Evolutionary conservation across 2,113 vertebrate species (phyloP), one percentile per base, ranked within the genome.

Genomic region (Rhinolophus ferrumequinum): DNA sequence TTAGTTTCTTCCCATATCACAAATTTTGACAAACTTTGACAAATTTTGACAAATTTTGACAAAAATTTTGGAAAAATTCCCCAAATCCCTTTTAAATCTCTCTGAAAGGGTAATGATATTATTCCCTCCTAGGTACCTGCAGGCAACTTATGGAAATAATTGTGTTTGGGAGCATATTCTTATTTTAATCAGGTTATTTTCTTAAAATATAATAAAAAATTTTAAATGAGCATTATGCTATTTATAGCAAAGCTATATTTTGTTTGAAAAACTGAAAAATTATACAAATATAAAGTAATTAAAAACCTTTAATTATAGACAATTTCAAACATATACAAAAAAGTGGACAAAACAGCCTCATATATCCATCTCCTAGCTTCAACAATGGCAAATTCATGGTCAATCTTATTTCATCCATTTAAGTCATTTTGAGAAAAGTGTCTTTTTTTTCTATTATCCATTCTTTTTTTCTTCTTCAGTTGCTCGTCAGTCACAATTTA

Each of bases 241-340:
- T 62, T 72, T 85, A 92, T n/a, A 96, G 16, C 22, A 76, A 60
- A 56, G 38, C 6, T 60, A 9, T 70, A 67, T 58, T 82, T 95
- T 93, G 10, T 82, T 79, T 89, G 82, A 86, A 91, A 90, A 82
- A 76, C n/a, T 66, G 60, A 93, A 96, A 92, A 83, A 62, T 52
- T 75, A 75, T 41, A 62, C 8, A 90, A 70, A 72, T n/a, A 50
- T n/a, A 80, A 93, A 69, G 19, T 81, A 94, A 86, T 62, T 47
- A 54, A 81, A 88, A 84, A 19, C 11, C 28, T 58, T 66, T 84
- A 56, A 14, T 73, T 76, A 47, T n/a, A 64, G 33, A 62, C 88
- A 93, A 86, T 73, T 91, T 88, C 18, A 93, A 75, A 88, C 41
- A 75, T 76, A 58, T 19, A 52, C 1, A 60, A 79, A 56, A 52